Percentiles rank a stretch among this genome's conserved stretches.
Conservation (phyloP, 2,888 invertebrate genomes). For the Nomada fabriciana region DNA sequence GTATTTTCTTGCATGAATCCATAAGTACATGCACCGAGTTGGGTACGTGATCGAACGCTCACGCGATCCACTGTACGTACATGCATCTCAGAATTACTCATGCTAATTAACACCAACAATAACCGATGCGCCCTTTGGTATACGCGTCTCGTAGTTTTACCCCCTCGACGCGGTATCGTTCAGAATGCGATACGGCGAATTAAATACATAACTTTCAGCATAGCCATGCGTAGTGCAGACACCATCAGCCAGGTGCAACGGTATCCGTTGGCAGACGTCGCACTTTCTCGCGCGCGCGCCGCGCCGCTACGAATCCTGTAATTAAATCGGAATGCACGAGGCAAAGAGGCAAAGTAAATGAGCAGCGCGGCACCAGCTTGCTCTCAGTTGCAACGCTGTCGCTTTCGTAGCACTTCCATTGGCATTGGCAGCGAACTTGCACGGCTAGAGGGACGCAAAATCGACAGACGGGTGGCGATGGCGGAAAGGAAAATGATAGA, state of each 20-base stretch:
- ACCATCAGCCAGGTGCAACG: slow-evolving; percentile 39
- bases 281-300: slow-evolving; percentile 37
- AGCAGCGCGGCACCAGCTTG: slow-evolving; percentile 58
- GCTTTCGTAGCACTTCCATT: slow-evolving; percentile 41
- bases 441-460: slow-evolving; percentile 31
- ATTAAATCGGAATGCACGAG: slow-evolving; percentile 71
- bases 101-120: slow-evolving; percentile 29
- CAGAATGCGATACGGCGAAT: slow-evolving; percentile 32
- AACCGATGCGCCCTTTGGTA: background rate
- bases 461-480: slow-evolving; percentile 27
- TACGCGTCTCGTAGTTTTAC: background rate
- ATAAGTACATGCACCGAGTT: background rate
- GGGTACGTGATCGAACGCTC: too few relatives aligned
- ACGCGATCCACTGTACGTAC: too few relatives aligned
- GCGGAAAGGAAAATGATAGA: slow-evolving; percentile 24
- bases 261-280: slow-evolving; percentile 30
- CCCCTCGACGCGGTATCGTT: slow-evolving; percentile 5
- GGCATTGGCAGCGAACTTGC: slow-evolving; percentile 59
- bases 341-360: slow-evolving; percentile 70
- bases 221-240: slow-evolving; percentile 1
- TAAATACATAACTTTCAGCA: slow-evolving; percentile 56
- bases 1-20: background rate
- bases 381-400: slow-evolving; percentile 18
- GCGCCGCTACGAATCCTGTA: slow-evolving; percentile 63
- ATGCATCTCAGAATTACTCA: background rate